Evolutionary conservation across 2,113 vertebrate species (phyloP).

Genomic region (Notechis scutatus): DNA sequence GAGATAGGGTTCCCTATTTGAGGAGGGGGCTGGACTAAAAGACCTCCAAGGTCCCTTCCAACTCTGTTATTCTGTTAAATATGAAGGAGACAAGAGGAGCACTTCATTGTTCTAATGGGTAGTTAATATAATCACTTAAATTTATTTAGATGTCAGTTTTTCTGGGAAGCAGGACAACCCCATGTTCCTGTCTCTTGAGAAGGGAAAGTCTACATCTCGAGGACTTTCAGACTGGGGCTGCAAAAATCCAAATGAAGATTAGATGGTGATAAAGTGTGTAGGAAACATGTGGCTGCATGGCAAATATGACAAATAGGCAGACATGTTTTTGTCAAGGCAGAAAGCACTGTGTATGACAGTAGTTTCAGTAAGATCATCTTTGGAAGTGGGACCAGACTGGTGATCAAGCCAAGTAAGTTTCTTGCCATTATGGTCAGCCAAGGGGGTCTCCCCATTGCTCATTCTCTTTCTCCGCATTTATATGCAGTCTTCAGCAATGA

Average conservation of each 20-base stretch:
- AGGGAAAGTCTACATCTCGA: neutral
- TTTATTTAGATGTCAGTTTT: neutral
- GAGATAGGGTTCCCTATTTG: too few relatives aligned
- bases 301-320: neutral
- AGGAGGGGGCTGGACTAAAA: too few relatives aligned
- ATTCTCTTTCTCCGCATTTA: neutral
- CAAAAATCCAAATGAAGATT: neutral
- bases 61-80: too few relatives aligned
- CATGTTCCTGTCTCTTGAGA: neutral
- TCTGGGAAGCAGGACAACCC: neutral
- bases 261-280: neutral
- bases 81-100: too few relatives aligned
- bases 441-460: neutral
- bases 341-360: neutral
- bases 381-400: neutral
- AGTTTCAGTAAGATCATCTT: neutral
- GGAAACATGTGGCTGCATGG: neutral
- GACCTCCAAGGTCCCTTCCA: too few relatives aligned
- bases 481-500: neutral
- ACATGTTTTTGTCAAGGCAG: neutral
- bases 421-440: neutral
- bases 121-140: neutral
- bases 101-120: too few relatives aligned
- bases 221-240: neutral
- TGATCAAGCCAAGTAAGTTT: conserved; percentile 50